Base-by-base conservation (phyloP, 2,888 invertebrate genomes). In the Protophormia terraenovae region DNA sequence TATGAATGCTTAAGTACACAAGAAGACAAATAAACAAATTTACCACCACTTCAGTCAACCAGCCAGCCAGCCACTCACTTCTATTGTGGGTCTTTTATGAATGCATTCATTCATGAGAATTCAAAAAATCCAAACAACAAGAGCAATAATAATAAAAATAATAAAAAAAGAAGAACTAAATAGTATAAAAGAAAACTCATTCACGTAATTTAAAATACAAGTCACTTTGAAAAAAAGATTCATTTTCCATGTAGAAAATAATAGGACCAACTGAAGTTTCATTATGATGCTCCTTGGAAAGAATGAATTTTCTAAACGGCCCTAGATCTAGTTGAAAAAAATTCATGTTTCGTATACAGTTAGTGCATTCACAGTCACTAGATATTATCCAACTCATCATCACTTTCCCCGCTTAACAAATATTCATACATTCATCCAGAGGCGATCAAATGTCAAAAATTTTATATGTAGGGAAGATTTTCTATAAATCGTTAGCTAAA, bases 21-120 rank as follows among this genome's bases (percentile, higher is more conserved):
- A 67, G 58, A 72, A 82, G 72, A 77, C 67, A 73, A 69, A 84
- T 84, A 84, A 82, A 83, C 78, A 78, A 82, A 79, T 85, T 78
- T 75, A 66, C 72, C 77, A 85, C 69, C 78, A 76, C 62, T 73
- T 76, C 16, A 64, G 12, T 22, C 29, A 62, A 16, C 19, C 50
- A 50, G 1, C 2, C 47, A 41, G 7, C 7, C 41, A 66, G 8
- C 24, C 64, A 76, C 4, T 10, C 35, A 73, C 50, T 45, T 72
- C 24, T 32, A 67, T 75, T 67, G 47, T 81, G 73, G n/a, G 53
- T 62, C 50, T 53, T 8, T 69, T 45, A 41, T 66, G 64, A 80
- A 64, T 45, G 35, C 38, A 79, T 73, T 83, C 79, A 80, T 84
- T 80, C 76, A 84, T 64, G 72, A 67, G 72, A 77, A 60, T 50